These are phyloP conservation scores for Cephus runcator DNA, from an alignment of 2,888 invertebrate genomes.

Conservation along the genomic window DNA sequence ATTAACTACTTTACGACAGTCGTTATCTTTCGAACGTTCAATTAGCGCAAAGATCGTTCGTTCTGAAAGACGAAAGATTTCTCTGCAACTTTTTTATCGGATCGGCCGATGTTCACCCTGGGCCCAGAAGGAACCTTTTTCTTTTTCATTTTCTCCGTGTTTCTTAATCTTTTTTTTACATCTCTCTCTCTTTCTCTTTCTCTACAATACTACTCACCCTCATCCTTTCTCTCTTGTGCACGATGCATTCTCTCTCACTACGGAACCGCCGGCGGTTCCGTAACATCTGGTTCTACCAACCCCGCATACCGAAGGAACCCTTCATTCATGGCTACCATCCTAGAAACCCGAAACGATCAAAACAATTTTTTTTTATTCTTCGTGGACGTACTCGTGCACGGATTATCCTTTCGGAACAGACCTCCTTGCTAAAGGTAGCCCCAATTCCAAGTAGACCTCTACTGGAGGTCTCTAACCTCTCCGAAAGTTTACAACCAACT, in stretches of 20 bases:
- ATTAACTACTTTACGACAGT: background rate
- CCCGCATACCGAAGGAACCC: slow-evolving; percentile 32
- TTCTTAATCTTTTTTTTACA: background rate
- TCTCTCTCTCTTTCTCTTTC: slow-evolving; percentile 2
- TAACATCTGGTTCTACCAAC: slow-evolving; percentile 38
- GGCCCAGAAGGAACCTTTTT: background rate
- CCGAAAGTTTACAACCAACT: slow-evolving; percentile 44
- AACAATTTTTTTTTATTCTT: slow-evolving; percentile 59
- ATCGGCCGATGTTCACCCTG: background rate
- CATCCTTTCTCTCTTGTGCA: background rate
- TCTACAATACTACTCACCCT: background rate
- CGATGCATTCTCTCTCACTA: background rate
- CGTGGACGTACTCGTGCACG: slow-evolving; percentile 34
- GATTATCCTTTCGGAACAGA: slow-evolving; percentile 43
- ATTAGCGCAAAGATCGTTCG: background rate
- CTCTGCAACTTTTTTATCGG: background rate
- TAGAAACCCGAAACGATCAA: slow-evolving; percentile 62
- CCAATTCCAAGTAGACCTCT: background rate
- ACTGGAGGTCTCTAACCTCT: slow-evolving; percentile 6
- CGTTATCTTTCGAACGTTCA: background rate
- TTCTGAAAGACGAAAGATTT: background rate
- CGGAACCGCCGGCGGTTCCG: slow-evolving; percentile 28
- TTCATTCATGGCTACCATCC: slow-evolving; percentile 58
- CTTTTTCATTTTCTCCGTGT: background rate
- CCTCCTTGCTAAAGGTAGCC: background rate